phyloP scores from a whole-genome alignment of 2,888 invertebrate species.

The Leptopilina syphax region DNA sequence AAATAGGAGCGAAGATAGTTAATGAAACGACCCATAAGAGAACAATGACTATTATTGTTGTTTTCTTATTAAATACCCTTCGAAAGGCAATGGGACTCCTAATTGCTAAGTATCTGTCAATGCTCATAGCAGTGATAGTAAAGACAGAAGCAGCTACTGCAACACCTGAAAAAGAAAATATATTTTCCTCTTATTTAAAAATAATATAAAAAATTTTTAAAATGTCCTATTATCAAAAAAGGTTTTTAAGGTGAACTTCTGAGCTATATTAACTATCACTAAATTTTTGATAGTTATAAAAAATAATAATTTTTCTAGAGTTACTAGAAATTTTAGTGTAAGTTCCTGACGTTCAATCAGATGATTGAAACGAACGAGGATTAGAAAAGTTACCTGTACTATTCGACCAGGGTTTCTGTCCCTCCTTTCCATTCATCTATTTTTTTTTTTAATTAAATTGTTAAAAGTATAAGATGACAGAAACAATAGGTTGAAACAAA shows the following conservation, averaged over 20 bases:
- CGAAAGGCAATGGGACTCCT: slow-evolving; percentile 85
- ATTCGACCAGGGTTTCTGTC: too few relatives aligned
- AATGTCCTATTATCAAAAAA: too few relatives aligned
- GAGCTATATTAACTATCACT: too few relatives aligned
- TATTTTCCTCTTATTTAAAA: not conserved
- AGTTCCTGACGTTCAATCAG: too few relatives aligned
- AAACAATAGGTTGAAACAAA: too few relatives aligned
- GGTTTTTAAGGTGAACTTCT: too few relatives aligned
- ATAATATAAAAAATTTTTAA: not conserved
- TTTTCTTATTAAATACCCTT: slow-evolving; percentile 83
- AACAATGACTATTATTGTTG: slow-evolving; percentile 82
- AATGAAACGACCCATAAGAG: slow-evolving; percentile 83
- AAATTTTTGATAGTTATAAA: too few relatives aligned
- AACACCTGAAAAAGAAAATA: slow-evolving; percentile 79
- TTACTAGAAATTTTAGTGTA: too few relatives aligned
- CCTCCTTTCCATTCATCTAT: not conserved
- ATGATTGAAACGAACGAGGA: too few relatives aligned
- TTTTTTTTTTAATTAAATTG: not conserved
- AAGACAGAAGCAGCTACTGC: slow-evolving; percentile 89
- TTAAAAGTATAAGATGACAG: too few relatives aligned
- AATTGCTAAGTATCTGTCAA: slow-evolving; percentile 87
- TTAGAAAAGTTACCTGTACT: too few relatives aligned
- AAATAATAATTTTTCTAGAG: too few relatives aligned
- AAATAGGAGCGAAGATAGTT: slow-evolving; percentile 83
- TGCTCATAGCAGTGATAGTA: slow-evolving; percentile 88